Evolutionary conservation across 1,140 invertebrate genomes (phyloP).

Genomic region (Schmidtea mediterranea): DNA sequence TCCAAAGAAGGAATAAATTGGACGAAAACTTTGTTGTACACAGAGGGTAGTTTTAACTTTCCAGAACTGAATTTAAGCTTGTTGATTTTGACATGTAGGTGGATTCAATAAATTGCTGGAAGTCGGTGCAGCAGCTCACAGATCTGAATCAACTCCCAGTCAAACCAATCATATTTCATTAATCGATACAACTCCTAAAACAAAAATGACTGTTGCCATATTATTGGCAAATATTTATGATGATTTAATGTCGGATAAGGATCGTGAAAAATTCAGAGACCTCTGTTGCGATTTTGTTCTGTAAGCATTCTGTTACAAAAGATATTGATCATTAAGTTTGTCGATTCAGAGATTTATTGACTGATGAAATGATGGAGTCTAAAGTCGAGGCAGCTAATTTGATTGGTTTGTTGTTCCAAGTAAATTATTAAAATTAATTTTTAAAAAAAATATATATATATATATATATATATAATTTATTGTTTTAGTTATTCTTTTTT

Average conservation of each 20-base stretch:
- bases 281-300: constrained; percentile 59
- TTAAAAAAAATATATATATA: no score
- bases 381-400: constrained; percentile 44
- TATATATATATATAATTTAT: no score
- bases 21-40: constrained; percentile 56
- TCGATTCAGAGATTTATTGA: constrained; percentile 42
- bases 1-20: constrained; percentile 46
- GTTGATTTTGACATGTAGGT: neutral
- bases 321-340: no score
- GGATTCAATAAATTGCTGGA: neutral
- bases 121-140: neutral
- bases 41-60: constrained; percentile 32
- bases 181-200: constrained; percentile 47
- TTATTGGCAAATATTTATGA: constrained; percentile 63
- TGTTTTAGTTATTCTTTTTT: no score
- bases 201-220: constrained; percentile 55
- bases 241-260: constrained; percentile 67
- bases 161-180: neutral
- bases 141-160: neutral
- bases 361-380: constrained; percentile 52
- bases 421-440: no score
- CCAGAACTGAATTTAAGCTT: neutral
- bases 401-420: neutral
- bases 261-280: constrained; percentile 42
- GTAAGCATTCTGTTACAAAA: no score